phyloP scores from a whole-genome alignment of 2,888 invertebrate genomes.

The Phortica magna region DNA sequence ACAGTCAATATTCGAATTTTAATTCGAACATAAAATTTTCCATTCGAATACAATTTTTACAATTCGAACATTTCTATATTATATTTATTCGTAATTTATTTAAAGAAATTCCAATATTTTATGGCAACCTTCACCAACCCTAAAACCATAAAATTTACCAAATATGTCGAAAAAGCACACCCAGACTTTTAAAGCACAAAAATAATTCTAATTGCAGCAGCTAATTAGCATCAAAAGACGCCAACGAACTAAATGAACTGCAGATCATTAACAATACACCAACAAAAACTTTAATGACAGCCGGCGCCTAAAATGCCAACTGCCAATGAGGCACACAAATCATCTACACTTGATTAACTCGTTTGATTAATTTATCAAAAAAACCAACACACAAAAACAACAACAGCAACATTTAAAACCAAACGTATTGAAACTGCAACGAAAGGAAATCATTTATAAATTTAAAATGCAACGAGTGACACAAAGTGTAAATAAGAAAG shows the following conservation, averaged over 20 bases:
- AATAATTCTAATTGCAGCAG: slow-evolving; percentile 9
- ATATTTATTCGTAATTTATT: neutral
- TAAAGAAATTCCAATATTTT: too few relatives aligned
- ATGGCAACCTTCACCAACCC: too few relatives aligned
- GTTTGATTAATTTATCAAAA: slow-evolving; percentile 28
- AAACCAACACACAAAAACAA: neutral
- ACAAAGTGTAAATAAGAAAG: too few relatives aligned
- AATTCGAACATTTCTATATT: neutral
- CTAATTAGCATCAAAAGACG: slow-evolving; percentile 13
- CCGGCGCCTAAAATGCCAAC: slow-evolving; percentile 21
- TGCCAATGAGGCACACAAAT: slow-evolving; percentile 49
- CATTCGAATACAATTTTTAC: neutral
- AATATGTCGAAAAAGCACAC: neutral
- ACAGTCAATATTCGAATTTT: neutral
- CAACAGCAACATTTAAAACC: too few relatives aligned
- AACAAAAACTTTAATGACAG: slow-evolving; percentile 1
- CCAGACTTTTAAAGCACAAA: neutral
- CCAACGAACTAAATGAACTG: slow-evolving; percentile 1
- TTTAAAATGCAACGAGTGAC: neutral
- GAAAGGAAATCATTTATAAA: slow-evolving; percentile 25
- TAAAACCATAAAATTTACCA: too few relatives aligned
- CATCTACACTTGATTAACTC: slow-evolving; percentile 62
- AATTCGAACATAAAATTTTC: neutral
- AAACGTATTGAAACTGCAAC: neutral
- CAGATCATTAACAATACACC: neutral